Percentiles rank a stretch among this genome's conserved stretches.
Conservation (phyloP, 2,113 vertebrate genomes). For the Vulpes lagopus region DNA sequence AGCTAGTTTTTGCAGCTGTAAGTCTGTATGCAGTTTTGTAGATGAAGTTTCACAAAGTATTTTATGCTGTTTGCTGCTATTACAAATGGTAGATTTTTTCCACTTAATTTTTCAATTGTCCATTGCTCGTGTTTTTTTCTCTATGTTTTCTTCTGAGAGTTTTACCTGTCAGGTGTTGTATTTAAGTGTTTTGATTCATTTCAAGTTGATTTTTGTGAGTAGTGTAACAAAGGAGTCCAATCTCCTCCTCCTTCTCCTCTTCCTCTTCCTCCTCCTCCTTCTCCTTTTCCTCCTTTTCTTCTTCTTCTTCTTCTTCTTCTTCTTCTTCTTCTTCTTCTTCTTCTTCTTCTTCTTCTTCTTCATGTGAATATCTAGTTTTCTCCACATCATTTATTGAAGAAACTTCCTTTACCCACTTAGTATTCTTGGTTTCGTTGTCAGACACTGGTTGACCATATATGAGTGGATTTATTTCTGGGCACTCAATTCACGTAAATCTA, state of each 20-base stretch:
- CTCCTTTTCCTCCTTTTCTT: too few species aligned
- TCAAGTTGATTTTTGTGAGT: not conserved
- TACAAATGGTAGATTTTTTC: not conserved
- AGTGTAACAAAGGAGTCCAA: not conserved
- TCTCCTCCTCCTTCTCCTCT: not conserved
- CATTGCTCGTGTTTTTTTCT: not conserved
- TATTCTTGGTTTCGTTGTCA: not conserved
- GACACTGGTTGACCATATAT: not conserved
- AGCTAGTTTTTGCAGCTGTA: conserved; percentile 6
- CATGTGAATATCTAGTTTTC: not conserved
- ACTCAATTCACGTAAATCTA: not conserved
- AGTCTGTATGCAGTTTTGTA: not conserved
- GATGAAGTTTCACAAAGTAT: not conserved
- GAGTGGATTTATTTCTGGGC: not conserved
- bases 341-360: not conserved
- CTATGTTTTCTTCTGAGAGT: not conserved
- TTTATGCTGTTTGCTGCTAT: not conserved
- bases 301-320: too few species aligned
- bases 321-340: not conserved
- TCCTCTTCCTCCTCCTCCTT: too few species aligned
- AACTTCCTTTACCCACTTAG: not conserved
- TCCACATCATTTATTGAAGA: not conserved
- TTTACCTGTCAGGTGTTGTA: not conserved
- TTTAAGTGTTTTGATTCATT: not conserved
- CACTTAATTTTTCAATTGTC: not conserved